These are phyloP conservation scores for Vollenhovia emeryi DNA, from an alignment of 1,140 invertebrate genomes.

Conservation along the genomic window DNA sequence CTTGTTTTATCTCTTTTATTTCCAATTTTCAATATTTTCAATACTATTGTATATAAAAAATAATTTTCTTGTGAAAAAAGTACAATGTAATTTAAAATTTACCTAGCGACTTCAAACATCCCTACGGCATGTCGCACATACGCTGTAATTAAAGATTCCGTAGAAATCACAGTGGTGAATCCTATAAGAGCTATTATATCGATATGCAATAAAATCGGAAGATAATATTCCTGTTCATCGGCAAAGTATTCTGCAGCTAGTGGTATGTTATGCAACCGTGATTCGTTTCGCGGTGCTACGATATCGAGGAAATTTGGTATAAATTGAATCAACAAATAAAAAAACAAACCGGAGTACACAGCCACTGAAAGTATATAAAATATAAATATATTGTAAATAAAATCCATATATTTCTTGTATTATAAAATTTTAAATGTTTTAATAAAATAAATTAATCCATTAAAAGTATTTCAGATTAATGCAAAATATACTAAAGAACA, in stretches of 20 bases:
- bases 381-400: background rate
- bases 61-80: background rate
- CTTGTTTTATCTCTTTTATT: background rate
- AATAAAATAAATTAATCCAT: background rate
- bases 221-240: conserved; percentile 37
- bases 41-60: background rate
- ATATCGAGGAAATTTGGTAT: conserved; percentile 31
- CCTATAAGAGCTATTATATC: conserved; percentile 31
- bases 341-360: background rate
- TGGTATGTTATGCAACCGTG: conserved; percentile 16
- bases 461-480: background rate
- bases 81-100: conserved; percentile 11
- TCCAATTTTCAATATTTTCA: background rate
- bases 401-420: background rate
- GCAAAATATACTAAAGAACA: background rate
- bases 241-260: conserved; percentile 31
- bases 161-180: conserved; percentile 14
- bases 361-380: background rate
- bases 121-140: conserved; percentile 28
- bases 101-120: conserved; percentile 56
- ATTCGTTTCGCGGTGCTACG: conserved; percentile 20
- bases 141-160: conserved; percentile 9
- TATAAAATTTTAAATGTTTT: background rate
- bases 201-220: conserved; percentile 44
- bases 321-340: conserved; percentile 21